Conservation (phyloP, 2,797 vertebrate genomes). For the Chiloscyllium punctatum region DNA sequence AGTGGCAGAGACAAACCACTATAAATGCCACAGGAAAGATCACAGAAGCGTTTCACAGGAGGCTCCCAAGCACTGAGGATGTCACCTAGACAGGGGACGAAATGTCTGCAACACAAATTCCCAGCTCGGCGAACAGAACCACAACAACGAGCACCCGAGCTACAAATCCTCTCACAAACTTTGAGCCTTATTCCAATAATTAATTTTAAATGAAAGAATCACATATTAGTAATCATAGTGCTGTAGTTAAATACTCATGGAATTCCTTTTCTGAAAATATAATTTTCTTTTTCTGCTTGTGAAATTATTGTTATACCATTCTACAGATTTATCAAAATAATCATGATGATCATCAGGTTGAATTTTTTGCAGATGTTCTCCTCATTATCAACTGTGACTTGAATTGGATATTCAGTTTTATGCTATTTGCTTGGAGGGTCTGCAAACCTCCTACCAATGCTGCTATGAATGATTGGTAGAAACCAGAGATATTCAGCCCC, state of each 20-base stretch:
- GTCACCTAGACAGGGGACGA: no score
- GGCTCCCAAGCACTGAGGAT: no score
- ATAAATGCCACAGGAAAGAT: no score
- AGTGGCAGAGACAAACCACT: no score
- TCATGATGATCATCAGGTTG: background rate
- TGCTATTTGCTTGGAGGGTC: background rate
- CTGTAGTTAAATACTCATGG: background rate
- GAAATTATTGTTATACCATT: background rate
- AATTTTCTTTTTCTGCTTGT: background rate
- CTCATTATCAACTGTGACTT: background rate
- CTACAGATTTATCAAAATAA: background rate
- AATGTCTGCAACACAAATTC: no score
- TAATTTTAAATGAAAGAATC: background rate
- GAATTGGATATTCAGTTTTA: background rate
- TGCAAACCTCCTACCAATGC: background rate
- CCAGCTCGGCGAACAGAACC: no score
- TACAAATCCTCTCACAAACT: no score
- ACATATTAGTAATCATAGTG: no score
- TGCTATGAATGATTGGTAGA: background rate
- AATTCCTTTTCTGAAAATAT: background rate
- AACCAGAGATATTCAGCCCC: background rate
- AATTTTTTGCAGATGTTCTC: background rate
- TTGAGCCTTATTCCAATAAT: background rate
- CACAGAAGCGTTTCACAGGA: no score
- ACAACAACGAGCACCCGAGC: no score